Conservation (phyloP, 2,797 vertebrate species). For the Nyctibius grandis region DNA sequence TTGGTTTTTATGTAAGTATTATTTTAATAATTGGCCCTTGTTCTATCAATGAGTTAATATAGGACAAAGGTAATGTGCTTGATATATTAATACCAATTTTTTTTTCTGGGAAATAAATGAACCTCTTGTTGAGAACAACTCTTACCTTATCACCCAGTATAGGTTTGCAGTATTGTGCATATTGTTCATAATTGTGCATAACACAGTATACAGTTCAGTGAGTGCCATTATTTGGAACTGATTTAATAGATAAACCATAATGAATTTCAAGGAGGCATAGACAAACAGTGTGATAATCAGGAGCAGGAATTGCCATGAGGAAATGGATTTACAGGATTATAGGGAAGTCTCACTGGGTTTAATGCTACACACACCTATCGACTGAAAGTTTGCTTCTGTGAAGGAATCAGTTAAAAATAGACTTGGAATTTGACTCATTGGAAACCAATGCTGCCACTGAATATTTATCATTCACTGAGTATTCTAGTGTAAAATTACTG, state of each 20-base stretch:
- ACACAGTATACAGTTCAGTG: not conserved
- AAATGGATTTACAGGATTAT: not conserved
- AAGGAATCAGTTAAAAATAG: constrained; percentile 6
- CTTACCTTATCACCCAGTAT: not conserved
- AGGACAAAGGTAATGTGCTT: not conserved
- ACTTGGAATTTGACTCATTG: not conserved
- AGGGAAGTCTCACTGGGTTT: not conserved
- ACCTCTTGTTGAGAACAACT: not conserved
- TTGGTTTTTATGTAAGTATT: not conserved
- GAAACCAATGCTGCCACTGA: not conserved
- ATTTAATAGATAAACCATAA: not conserved
- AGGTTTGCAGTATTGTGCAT: not conserved
- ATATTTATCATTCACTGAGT: not conserved
- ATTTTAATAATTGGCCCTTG: not conserved
- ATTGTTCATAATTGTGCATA: not conserved
- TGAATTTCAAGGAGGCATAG: not conserved
- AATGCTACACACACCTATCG: not conserved
- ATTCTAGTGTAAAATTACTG: not conserved
- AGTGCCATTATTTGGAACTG: not conserved
- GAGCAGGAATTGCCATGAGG: not conserved
- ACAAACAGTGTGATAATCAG: not conserved
- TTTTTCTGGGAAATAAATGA: not conserved
- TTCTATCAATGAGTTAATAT: not conserved
- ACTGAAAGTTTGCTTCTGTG: constrained; percentile 5
- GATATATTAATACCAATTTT: not conserved